Conservation (phyloP, 2,888 invertebrate genomes). For the Lycophotia porphyrea region DNA sequence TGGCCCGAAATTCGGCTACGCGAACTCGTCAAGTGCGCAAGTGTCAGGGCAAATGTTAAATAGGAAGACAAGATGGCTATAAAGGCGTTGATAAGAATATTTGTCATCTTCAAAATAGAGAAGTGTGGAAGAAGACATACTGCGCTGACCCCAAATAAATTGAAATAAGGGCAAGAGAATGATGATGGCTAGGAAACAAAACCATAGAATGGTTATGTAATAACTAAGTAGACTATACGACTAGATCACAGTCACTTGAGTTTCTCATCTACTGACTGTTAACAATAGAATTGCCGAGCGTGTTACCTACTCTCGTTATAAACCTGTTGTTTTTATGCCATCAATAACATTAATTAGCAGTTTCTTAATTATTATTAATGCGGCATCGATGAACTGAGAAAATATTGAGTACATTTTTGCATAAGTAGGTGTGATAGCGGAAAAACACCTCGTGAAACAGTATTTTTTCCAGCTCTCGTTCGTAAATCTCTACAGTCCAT, state of each 20-base stretch:
- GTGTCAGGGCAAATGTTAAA: too few species aligned
- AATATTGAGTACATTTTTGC: not conserved
- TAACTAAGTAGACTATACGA: not conserved
- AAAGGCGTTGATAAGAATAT: too few species aligned
- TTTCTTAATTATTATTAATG: not conserved
- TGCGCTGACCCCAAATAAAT: too few species aligned
- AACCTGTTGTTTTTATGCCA: constrained; percentile 7
- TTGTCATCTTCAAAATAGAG: too few species aligned
- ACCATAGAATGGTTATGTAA: not conserved
- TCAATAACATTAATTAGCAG: not conserved
- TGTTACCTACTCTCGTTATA: constrained; percentile 1
- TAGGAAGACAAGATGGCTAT: too few species aligned
- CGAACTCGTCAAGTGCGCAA: too few species aligned
- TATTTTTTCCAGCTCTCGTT: not conserved
- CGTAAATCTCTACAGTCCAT: too few species aligned
- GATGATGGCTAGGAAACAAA: not conserved
- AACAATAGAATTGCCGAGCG: constrained; percentile 26
- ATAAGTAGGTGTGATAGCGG: not conserved
- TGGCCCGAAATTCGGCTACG: too few species aligned
- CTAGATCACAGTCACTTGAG: not conserved
- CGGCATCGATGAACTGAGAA: not conserved
- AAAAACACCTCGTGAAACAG: not conserved
- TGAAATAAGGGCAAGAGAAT: too few species aligned
- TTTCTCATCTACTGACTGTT: too few species aligned
- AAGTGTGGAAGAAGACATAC: too few species aligned